Evolutionary conservation across 2,888 invertebrate species (phyloP).

Genomic region (Polydrusus cervinus): DNA sequence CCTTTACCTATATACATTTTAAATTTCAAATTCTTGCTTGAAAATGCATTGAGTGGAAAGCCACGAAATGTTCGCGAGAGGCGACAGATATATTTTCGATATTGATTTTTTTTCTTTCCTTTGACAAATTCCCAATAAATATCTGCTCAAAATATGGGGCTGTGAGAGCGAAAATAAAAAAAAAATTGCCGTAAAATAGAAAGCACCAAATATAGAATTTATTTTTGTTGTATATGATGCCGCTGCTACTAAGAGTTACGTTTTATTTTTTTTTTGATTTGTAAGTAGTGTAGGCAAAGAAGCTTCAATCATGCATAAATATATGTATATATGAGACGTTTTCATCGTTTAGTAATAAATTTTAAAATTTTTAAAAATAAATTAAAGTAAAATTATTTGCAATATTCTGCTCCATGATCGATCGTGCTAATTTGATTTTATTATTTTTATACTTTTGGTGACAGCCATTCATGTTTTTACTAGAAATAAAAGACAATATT

Average conservation of each 20-base stretch:
- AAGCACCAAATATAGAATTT: neutral
- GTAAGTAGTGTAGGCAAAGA: neutral
- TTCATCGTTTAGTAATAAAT: too few species aligned
- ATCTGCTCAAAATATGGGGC: slow-evolving; percentile 22
- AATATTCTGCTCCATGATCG: too few species aligned
- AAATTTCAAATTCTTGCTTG: neutral
- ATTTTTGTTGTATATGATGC: neutral
- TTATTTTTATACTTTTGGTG: too few species aligned
- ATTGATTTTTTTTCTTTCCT: slow-evolving; percentile 18
- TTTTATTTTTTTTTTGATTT: neutral
- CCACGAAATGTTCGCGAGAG: slow-evolving; percentile 5
- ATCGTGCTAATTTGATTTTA: too few species aligned
- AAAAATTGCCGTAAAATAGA: neutral
- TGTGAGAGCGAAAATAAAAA: neutral
- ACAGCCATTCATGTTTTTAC: too few species aligned
- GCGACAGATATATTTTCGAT: neutral
- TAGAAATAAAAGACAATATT: too few species aligned
- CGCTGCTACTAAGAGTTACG: neutral
- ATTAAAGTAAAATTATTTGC: too few species aligned
- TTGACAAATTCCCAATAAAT: slow-evolving; percentile 31
- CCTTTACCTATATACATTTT: neutral
- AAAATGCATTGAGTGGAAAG: slow-evolving; percentile 7
- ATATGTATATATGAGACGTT: too few species aligned
- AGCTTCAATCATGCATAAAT: too few species aligned
- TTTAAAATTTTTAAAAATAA: too few species aligned